Base-by-base conservation (phyloP, 1,140 invertebrate species). In the Ceratosolen fusciceps region DNA sequence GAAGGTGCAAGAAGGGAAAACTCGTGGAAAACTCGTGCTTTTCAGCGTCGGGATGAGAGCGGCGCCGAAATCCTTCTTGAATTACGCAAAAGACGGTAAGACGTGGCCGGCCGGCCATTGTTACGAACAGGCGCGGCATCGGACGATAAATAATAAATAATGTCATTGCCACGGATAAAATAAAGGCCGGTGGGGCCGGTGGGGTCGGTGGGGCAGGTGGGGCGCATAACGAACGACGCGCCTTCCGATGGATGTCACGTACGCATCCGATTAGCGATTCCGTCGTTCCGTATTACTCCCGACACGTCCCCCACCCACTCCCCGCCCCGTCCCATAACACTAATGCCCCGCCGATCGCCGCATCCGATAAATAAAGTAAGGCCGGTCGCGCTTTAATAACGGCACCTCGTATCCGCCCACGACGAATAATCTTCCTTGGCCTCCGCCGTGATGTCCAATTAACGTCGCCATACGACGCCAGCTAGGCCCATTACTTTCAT, bases 371-470 rank as follows among this genome's bases (percentile, higher is more conserved):
- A n/a, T n/a, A 43, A 52, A 65, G 31, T 34, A 21, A 49, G 26
- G 47, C 43, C 39, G 39, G 39, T 43, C 29, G n/a, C 34, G 31
- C 60, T 70, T 29, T 24, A 12, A n/a, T n/a, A 26, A 26, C 10
- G 58, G 65, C 47, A 58, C 43, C 19, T 62, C 12, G 31, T 72
- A 49, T 39, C 21, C 31, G 26, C 14, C 47, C 49, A 31, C 71
- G n/a, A 31, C n/a, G n/a, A n/a, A n/a, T n/a, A n/a, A 54, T 73
- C 52, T 10, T 56, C 54, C 58, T 58, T 58, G 26, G 54, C 26
- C n/a, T 74, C 29, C 37, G 43, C 43, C 24, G 21, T 74, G 62
- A 74, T n/a, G n/a, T 74, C 16, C 31, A 65, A 75, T 65, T 75
- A 52, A 39, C 74, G 29, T 75, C 74, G 29, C 65, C 65, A 75